Evolutionary conservation across 1,140 invertebrate genomes (phyloP).

Genomic region (Pseudobourletiella spinata): DNA sequence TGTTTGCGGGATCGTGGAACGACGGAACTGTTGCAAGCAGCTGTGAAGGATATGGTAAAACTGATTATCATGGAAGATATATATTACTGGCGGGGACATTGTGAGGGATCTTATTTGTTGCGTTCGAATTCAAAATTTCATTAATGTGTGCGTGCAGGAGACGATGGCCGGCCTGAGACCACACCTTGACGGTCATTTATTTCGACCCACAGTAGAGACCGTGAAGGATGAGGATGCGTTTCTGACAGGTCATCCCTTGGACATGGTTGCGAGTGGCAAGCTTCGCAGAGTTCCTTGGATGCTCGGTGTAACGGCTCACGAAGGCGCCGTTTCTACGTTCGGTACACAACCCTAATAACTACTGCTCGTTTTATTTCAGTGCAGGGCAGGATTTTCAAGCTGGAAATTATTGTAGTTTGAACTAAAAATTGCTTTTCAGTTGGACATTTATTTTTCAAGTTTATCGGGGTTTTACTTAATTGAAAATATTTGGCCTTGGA

Average conservation of each 20-base stretch:
- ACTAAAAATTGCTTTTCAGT: neutral
- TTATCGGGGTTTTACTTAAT: neutral
- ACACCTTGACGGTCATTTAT: neutral
- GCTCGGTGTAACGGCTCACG: constrained; percentile 44
- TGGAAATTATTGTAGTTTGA: neutral
- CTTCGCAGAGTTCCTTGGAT: constrained; percentile 50
- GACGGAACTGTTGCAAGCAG: neutral
- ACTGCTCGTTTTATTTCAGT: too few relatives aligned
- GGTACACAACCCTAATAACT: neutral
- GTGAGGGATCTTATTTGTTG: neutral
- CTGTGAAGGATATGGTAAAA: neutral
- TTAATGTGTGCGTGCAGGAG: neutral
- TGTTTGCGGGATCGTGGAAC: neutral
- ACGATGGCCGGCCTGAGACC: neutral
- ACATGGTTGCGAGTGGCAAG: constrained; percentile 41
- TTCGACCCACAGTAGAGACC: constrained; percentile 10
- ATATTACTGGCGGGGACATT: neutral
- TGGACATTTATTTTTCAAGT: neutral
- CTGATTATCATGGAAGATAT: too few relatives aligned
- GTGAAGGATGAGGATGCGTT: constrained; percentile 48
- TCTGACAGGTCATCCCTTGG: constrained; percentile 39
- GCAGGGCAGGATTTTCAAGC: too few relatives aligned
- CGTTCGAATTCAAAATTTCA: neutral
- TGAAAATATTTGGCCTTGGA: neutral
- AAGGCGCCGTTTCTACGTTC: neutral